Base-by-base conservation (phyloP, 2,113 vertebrate species). In the Mormyrus lacerda region DNA sequence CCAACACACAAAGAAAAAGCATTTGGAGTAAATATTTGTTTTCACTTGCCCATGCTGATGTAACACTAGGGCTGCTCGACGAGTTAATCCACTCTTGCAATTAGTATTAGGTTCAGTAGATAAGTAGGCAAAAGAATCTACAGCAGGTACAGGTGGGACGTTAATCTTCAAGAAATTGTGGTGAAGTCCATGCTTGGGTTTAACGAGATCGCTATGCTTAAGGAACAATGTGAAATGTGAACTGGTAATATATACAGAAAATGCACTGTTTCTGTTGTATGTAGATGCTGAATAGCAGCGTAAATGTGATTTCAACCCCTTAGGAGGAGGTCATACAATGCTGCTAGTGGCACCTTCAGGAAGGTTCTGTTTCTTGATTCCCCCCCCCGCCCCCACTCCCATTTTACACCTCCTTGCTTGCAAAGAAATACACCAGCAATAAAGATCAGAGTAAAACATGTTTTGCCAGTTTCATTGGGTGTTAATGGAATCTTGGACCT, bases 401-500 rank as follows among this genome's bases (percentile, higher is more conserved):
- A 61, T 69, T 88, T 88, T n/a, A 58, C 55, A 88, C 55, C 39
- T 45, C 21, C 24, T 69, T 69, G 39, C 19, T 42, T 76, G 73
- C 73, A 76, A 76, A 55, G 65, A 61, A 86, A n/a, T 65, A 17
- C 87, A 19, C 31, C n/a, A 48, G 65, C n/a, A 79, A 31, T 88
- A 79, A 82, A 39, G 61, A 47, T 44, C 61, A 73, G 69, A 21
- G 93, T 92, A 93, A 94, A 89, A 4, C 82, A 90, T 94, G 91
- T 92, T 95, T 94, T 91, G 91, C 91, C 92, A 93, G 93, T 92
- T 94, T 94, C 93, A 92, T 88, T 93, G 92, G 92, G 93, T 92
- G 93, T 93, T 90, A 95, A 95, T 94, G 92, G 91, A 93, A 91
- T 31, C 85, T 91, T 92, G 91, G 87, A 89, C 90, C 92, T 90